Evolutionary conservation across 2,113 vertebrate species (phyloP).

Genomic region (Camarhynchus parvulus): DNA sequence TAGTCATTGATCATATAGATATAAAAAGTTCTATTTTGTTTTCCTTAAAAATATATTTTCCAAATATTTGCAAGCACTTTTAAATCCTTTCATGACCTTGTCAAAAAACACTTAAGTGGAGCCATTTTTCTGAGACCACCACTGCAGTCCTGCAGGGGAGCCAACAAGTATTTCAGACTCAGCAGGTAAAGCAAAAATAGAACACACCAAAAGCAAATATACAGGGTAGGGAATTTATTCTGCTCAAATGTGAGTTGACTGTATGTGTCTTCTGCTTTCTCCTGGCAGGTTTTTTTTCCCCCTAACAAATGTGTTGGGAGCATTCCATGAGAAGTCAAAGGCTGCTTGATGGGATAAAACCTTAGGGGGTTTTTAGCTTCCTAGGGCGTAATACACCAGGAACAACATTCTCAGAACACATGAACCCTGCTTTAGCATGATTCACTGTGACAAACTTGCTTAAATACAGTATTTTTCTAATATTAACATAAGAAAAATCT

Average conservation of each 20-base stretch:
- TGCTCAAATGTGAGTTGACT: background rate
- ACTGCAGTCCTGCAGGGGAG: background rate
- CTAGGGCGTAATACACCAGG: background rate
- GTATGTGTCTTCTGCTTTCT: background rate
- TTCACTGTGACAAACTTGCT: slow-evolving; percentile 1
- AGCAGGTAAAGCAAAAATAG: background rate
- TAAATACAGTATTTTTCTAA: background rate
- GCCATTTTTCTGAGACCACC: background rate
- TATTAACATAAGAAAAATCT: background rate
- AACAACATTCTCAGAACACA: background rate
- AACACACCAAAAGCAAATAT: background rate
- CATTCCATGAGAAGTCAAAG: background rate
- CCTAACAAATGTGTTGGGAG: background rate
- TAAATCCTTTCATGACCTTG: background rate
- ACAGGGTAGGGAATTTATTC: background rate
- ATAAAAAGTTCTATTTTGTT: background rate
- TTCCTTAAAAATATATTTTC: background rate
- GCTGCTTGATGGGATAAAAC: background rate
- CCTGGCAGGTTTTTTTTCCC: background rate
- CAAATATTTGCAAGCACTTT: background rate
- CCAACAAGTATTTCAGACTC: background rate
- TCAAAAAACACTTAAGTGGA: background rate
- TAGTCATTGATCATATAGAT: background rate
- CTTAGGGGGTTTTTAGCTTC: background rate
- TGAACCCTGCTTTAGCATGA: slow-evolving; percentile 5